Evolutionary conservation across 2,113 vertebrate species (phyloP).

Genomic region (Trachemys scripta): DNA sequence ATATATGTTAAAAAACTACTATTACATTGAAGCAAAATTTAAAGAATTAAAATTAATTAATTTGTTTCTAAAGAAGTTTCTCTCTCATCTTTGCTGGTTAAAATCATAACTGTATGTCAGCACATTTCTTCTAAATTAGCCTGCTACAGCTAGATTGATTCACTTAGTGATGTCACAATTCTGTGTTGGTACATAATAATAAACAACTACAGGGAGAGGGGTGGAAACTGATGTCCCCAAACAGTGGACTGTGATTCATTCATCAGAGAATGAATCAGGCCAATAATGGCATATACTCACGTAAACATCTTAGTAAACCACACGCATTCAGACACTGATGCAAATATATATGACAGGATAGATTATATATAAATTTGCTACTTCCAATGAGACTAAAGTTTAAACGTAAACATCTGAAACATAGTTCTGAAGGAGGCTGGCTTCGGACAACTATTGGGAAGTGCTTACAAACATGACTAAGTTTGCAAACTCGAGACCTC

Average conservation of each 20-base stretch:
- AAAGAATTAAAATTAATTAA: background rate
- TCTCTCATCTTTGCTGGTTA: background rate
- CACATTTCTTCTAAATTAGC: background rate
- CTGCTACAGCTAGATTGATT: background rate
- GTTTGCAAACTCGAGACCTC: accelerated
- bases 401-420: background rate
- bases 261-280: background rate
- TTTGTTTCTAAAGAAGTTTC: background rate
- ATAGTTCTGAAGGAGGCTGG: background rate
- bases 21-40: background rate
- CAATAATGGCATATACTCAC: background rate
- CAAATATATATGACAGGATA: background rate
- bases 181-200: background rate
- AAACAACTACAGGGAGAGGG: background rate
- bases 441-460: background rate
- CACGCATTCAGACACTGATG: background rate
- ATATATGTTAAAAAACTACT: background rate
- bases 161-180: background rate
- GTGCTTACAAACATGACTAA: background rate
- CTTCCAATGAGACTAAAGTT: background rate
- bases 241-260: background rate
- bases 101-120: background rate
- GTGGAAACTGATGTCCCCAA: background rate
- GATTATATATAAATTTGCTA: background rate
- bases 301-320: background rate